These are phyloP conservation scores for Petrocephalus sullivani DNA, from an alignment of 2,797 vertebrate genomes.

Conservation along the genomic window DNA sequence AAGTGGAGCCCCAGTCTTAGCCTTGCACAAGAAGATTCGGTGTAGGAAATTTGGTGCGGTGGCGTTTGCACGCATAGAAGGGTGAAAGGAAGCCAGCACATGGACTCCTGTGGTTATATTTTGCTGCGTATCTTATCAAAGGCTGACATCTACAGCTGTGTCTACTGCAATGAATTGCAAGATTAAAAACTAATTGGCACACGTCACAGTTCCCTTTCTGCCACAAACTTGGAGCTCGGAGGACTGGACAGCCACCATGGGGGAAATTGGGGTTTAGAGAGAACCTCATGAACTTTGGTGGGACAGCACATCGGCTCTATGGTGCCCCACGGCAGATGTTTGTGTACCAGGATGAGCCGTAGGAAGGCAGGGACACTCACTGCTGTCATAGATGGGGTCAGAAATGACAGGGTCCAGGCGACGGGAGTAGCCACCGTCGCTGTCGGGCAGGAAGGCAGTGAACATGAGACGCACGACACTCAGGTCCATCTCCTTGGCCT, in stretches of 20 bases:
- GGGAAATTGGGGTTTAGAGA: background rate
- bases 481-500: constrained; percentile 95
- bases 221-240: background rate
- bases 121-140: background rate
- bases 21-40: background rate
- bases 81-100: constrained; percentile 42
- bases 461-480: constrained; percentile 95
- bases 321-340: background rate
- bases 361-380: constrained; percentile 62
- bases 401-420: constrained; percentile 84
- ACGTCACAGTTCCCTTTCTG: background rate
- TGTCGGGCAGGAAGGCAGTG: constrained; percentile 90
- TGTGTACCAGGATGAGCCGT: background rate
- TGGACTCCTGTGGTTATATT: constrained; percentile 7
- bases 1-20: constrained; percentile 28
- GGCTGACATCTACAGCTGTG: background rate
- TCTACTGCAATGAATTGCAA: background rate
- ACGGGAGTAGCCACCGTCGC: constrained; percentile 84
- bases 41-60: background rate
- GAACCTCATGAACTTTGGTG: background rate
- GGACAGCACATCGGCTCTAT: background rate
- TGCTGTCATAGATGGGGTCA: constrained; percentile 94
- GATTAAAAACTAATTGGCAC: background rate
- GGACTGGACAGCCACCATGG: background rate
- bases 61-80: constrained; percentile 20